A percentile compares a stretch with the other conserved stretches of the same genome.
Evolutionary conservation across 64 coral and sea anemone genomes (phyloP).

Genomic region (Montipora sp.): DNA sequence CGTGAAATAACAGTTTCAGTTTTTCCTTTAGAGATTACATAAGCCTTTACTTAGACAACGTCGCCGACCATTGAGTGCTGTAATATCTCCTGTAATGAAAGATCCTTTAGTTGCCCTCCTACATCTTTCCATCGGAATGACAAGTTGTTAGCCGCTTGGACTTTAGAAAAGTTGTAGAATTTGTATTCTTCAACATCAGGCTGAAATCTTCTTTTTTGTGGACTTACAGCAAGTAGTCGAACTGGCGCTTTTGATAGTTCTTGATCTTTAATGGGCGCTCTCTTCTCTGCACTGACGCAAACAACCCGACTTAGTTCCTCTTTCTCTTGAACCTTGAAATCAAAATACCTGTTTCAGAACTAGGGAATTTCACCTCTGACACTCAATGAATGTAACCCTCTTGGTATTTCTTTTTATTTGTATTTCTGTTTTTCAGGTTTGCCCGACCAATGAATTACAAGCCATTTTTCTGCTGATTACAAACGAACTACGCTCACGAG

Average conservation of each 20-base stretch:
- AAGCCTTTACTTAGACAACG: too few relatives aligned
- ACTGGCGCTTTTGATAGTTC: neutral
- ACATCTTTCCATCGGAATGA: slow-evolving; percentile 31
- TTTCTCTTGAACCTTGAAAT: slow-evolving; percentile 27
- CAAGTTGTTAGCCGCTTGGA: slow-evolving; percentile 1
- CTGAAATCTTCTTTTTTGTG: slow-evolving; percentile 13
- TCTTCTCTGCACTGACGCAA: neutral
- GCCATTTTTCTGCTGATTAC: too few relatives aligned
- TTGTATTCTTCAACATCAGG: slow-evolving; percentile 32
- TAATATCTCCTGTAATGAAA: neutral
- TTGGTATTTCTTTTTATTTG: too few relatives aligned
- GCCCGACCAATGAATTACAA: neutral
- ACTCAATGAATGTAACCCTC: slow-evolving; percentile 58
- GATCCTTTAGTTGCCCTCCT: neutral
- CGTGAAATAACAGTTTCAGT: too few relatives aligned
- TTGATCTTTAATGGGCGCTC: neutral
- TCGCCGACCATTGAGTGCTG: too few relatives aligned
- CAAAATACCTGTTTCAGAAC: slow-evolving; percentile 54
- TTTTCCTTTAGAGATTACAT: too few relatives aligned
- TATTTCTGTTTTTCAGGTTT: slow-evolving; percentile 32
- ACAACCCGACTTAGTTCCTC: neutral
- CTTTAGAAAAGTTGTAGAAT: slow-evolving; percentile 21
- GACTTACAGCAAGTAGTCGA: neutral
- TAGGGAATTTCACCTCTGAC: slow-evolving; percentile 45
- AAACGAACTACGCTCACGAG: too few relatives aligned